phyloP scores from a whole-genome alignment of 2,797 vertebrate species.

The Sebastes trivittatus region DNA sequence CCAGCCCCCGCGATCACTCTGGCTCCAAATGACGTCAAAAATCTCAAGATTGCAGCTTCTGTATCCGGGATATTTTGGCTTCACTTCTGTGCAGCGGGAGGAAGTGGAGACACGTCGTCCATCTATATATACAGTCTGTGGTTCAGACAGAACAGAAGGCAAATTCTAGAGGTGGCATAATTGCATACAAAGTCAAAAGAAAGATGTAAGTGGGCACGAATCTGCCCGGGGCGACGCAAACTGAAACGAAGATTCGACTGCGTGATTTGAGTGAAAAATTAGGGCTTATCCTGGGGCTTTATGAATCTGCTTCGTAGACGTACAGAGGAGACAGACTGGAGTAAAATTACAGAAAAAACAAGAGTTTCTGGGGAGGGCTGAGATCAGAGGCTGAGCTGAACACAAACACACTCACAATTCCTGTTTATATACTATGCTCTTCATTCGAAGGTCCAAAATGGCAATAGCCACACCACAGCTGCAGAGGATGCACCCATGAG shows the following conservation, averaged over 20 bases:
- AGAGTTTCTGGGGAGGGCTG: not conserved
- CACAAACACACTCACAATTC: not conserved
- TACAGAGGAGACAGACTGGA: not conserved
- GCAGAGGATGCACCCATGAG: conserved; percentile 30
- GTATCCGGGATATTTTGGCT: too few relatives aligned
- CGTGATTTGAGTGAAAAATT: not conserved
- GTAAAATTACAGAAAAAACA: not conserved
- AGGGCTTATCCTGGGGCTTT: not conserved
- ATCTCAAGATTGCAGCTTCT: too few relatives aligned
- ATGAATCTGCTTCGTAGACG: not conserved
- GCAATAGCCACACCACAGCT: conserved; percentile 20
- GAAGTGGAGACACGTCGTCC: too few relatives aligned
- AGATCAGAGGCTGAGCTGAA: not conserved
- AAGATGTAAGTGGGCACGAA: not conserved
- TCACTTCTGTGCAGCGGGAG: too few relatives aligned
- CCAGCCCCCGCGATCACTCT: too few relatives aligned
- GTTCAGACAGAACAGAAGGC: not conserved
- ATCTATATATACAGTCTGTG: too few relatives aligned
- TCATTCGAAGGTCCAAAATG: not conserved
- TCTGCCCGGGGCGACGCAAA: not conserved
- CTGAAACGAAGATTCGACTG: not conserved
- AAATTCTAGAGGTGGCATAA: not conserved
- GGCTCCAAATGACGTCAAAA: too few relatives aligned
- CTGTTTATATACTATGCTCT: not conserved
- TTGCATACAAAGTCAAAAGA: not conserved